Evolutionary conservation across 2,888 invertebrate genomes (phyloP), one percentile per base, ranked within the genome.

Genomic region (Ochropacha duplaris): DNA sequence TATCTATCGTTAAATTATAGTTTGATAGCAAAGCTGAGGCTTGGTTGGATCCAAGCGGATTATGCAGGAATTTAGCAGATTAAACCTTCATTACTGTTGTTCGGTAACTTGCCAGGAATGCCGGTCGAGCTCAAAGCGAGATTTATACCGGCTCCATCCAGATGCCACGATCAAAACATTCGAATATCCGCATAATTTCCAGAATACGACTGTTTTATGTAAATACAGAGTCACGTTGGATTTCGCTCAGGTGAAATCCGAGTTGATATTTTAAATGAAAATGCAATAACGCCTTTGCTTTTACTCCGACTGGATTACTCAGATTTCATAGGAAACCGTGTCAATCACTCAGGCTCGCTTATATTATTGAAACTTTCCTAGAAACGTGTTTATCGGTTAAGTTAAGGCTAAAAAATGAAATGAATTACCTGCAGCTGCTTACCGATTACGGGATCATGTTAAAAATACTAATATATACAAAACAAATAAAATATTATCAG

Each of bases 11-110:
- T 71, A 76, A 79, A 76, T 74, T 76, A 71, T 70, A 74, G 68
- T 61, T 66, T 68, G 61, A 70, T 60, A 72, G 75, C 69, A 69
- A 74, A 77, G 76, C 79, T 75, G 71, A 82, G 75, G 64, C 74
- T 76, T 69, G 63, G 67, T 68, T 67, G 64, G 69, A 78, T 80
- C 79, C 74, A 71, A 54, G 57, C 68, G 80, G 84, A 84, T 83
- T 86, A 84, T 80, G 74, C 79, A 74, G 81, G 84, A 83, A 85
- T 86, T 81, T 71, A 70, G 69, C 76, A 80, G 86, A 87, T 87
- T 88, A 86, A 86, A 80, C 81, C 85, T 85, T 88, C 87, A 86
- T 88, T 87, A 87, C 87, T 83, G 83, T 81, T 85, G 83, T 86
- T 84, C 84, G 78, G 82, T 80, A 82, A 84, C 83, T 86, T 83